phyloP scores from a whole-genome alignment of 2,797 vertebrate species.

The Somateria mollissima region DNA sequence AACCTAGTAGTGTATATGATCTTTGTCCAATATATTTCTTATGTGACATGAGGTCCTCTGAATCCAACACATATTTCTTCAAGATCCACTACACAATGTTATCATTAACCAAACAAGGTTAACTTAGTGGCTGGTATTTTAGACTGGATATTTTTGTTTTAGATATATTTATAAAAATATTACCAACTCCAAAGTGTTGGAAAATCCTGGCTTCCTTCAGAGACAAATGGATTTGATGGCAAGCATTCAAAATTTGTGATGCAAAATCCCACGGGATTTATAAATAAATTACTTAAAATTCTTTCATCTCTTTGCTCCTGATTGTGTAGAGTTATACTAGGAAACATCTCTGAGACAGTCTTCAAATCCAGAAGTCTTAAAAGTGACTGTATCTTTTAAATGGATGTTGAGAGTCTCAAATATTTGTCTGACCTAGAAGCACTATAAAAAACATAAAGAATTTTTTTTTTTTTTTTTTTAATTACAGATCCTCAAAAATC shows the following conservation, averaged over 20 bases:
- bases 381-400: not conserved
- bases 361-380: not conserved
- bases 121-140: not conserved
- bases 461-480: not conserved
- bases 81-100: not conserved
- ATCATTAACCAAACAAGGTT: not conserved
- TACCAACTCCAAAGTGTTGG: not conserved
- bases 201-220: not conserved
- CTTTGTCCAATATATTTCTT: not conserved
- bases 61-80: not conserved
- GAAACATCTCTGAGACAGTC: not conserved
- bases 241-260: not conserved
- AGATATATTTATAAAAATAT: not conserved
- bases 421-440: not conserved
- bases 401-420: not conserved
- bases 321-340: not conserved
- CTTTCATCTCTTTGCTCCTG: not conserved
- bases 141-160: not conserved
- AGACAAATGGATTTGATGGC: not conserved
- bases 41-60: not conserved
- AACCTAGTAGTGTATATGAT: not conserved
- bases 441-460: not conserved
- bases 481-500: not conserved
- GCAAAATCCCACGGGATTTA: not conserved
- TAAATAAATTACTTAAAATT: not conserved